phyloP scores from a whole-genome alignment of 2,113 vertebrate species.

The Fregetta grallaria region DNA sequence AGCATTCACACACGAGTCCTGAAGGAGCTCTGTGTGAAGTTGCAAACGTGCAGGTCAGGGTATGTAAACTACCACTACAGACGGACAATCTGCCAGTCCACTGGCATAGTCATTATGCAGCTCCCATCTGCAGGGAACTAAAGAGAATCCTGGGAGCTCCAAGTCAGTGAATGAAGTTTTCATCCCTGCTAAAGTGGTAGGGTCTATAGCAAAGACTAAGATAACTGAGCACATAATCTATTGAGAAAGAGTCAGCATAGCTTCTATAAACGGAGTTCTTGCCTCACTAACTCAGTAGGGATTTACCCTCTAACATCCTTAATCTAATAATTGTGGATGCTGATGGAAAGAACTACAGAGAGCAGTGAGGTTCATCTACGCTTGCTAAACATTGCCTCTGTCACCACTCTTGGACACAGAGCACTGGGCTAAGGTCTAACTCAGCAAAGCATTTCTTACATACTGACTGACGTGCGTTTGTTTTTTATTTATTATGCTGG shows the following conservation, averaged over 20 bases:
- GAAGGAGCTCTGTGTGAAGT: neutral
- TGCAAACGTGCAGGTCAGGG: neutral
- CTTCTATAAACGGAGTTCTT: neutral
- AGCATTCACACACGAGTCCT: neutral
- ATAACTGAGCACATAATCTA: neutral
- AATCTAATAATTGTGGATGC: neutral
- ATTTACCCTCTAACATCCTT: neutral
- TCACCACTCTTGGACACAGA: neutral
- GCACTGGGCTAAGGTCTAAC: neutral
- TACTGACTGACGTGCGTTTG: neutral
- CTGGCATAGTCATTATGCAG: neutral
- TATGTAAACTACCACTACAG: neutral
- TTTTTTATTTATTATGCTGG: neutral
- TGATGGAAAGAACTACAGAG: neutral
- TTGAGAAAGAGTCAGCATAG: neutral
- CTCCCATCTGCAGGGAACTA: neutral
- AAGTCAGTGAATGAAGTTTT: neutral
- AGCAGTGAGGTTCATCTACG: neutral
- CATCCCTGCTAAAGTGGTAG: neutral
- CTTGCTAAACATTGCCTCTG: neutral
- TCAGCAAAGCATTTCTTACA: neutral
- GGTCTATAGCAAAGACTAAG: neutral
- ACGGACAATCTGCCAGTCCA: too few relatives aligned
- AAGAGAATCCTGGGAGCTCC: neutral
- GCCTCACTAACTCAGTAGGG: neutral